phyloP scores from a whole-genome alignment of 2,797 vertebrate genomes.

The Eleutherodactylus coqui region DNA sequence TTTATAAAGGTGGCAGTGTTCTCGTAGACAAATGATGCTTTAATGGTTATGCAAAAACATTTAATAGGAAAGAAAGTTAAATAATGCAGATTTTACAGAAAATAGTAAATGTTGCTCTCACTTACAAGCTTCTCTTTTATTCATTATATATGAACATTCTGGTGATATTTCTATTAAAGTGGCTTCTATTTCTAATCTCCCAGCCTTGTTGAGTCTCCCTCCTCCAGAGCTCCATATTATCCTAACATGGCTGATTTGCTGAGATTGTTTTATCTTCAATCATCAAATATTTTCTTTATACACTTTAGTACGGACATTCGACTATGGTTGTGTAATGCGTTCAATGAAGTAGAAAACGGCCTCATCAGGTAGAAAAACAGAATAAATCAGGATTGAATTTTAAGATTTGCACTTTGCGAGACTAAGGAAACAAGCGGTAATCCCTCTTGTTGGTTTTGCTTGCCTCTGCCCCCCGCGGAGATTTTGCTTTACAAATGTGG shows the following conservation, averaged over 20 bases:
- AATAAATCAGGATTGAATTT: slow-evolving; percentile 77
- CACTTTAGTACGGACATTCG: slow-evolving; percentile 75
- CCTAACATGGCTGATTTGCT: slow-evolving; percentile 70
- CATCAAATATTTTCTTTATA: slow-evolving; percentile 82
- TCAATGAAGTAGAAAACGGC: slow-evolving; percentile 80
- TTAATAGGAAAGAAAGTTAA: neutral
- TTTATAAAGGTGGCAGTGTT: too few relatives aligned
- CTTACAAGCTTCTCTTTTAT: neutral
- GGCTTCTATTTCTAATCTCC: neutral
- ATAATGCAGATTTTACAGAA: neutral
- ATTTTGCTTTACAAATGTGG: slow-evolving; percentile 71
- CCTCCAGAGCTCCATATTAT: slow-evolving; percentile 72
- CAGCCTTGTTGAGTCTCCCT: slow-evolving; percentile 71
- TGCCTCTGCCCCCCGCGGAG: slow-evolving; percentile 75
- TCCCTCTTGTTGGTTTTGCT: slow-evolving; percentile 74
- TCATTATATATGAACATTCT: neutral
- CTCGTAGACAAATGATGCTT: too few relatives aligned
- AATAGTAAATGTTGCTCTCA: neutral
- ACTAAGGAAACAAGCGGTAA: slow-evolving; percentile 73
- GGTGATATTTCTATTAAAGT: neutral
- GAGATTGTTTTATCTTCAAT: slow-evolving; percentile 80
- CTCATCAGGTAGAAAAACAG: slow-evolving; percentile 84
- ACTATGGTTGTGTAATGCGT: slow-evolving; percentile 77
- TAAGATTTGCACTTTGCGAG: slow-evolving; percentile 79
- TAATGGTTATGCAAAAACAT: too few relatives aligned